A percentile compares a stretch with the other conserved stretches of the same genome.
These are phyloP conservation scores for Nesidiocoris tenuis DNA, from an alignment of 2,888 invertebrate genomes.

Conservation along the genomic window DNA sequence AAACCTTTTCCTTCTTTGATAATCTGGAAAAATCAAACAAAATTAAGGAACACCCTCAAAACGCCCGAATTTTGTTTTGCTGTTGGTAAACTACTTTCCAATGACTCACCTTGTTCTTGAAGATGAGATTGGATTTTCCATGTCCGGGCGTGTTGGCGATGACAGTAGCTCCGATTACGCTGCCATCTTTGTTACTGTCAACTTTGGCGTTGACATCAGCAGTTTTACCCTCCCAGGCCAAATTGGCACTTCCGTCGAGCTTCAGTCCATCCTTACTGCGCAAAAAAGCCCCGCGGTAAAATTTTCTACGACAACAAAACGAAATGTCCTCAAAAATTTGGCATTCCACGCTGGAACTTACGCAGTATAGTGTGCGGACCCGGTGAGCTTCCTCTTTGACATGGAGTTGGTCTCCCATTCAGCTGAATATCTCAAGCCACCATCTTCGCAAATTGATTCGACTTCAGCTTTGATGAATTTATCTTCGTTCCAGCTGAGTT, in stretches of 20 bases:
- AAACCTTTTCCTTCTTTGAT: conserved; percentile 49
- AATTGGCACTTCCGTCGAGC: conserved; percentile 42
- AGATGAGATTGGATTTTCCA: conserved; percentile 52
- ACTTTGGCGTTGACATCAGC: conserved; percentile 52
- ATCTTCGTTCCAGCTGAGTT: conserved; percentile 60
- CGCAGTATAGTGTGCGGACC: conserved; percentile 41
- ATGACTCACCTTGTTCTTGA: conserved; percentile 53
- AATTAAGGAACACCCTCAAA: too few species aligned
- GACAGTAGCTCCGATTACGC: conserved; percentile 56
- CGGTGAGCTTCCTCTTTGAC: conserved; percentile 41
- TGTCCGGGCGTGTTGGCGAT: conserved; percentile 57
- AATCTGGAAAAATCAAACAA: conserved; percentile 38
- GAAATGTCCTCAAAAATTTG: background rate
- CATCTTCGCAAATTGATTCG: conserved; percentile 48
- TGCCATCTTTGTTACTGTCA: conserved; percentile 54
- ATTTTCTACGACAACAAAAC: background rate
- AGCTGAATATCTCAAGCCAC: conserved; percentile 44
- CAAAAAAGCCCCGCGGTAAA: background rate
- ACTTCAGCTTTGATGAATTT: conserved; percentile 55
- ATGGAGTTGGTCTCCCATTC: conserved; percentile 48
- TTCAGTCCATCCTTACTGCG: conserved; percentile 41
- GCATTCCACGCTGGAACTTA: conserved; percentile 1
- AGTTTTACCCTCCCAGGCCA: conserved; percentile 51
- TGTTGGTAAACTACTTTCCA: too few species aligned
- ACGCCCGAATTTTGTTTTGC: too few species aligned